A percentile compares a stretch with the other conserved stretches of the same genome.
These are phyloP conservation scores for Hipposideros larvatus DNA, from an alignment of 2,797 vertebrate species.

Conservation along the genomic window DNA sequence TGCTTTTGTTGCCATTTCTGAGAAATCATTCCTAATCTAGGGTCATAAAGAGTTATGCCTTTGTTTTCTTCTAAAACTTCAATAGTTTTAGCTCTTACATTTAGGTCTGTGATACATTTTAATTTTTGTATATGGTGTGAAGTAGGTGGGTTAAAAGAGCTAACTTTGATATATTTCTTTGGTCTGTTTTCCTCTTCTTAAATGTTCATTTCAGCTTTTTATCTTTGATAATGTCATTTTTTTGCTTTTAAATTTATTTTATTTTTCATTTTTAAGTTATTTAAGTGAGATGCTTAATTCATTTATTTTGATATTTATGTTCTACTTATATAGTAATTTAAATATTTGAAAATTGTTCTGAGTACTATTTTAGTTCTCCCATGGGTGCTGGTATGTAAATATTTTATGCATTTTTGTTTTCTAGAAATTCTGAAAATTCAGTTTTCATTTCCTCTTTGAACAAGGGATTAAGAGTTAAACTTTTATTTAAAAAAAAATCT, in stretches of 20 bases:
- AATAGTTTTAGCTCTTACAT: not conserved
- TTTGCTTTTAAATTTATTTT: not conserved
- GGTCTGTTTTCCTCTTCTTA: not conserved
- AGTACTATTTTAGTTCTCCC: not conserved
- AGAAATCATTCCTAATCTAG: not conserved
- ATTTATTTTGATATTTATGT: not conserved
- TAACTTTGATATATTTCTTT: not conserved
- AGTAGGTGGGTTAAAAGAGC: not conserved
- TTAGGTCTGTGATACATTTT: not conserved
- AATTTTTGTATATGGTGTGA: not conserved
- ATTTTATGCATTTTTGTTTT: not conserved
- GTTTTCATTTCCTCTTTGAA: not conserved
- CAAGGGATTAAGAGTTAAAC: not conserved
- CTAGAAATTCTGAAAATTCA: slow-evolving; percentile 3
- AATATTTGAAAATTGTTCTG: slow-evolving; percentile 20
- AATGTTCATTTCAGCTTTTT: slow-evolving; percentile 12
- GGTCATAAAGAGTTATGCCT: not conserved
- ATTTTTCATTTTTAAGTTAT: not conserved
- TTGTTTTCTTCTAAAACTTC: slow-evolving; percentile 16
- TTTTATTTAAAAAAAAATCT: not conserved
- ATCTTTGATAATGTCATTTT: not conserved
- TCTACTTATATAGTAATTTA: slow-evolving; percentile 13
- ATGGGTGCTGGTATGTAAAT: not conserved
- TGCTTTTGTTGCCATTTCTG: not conserved
- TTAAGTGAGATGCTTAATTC: not conserved